These are phyloP conservation scores for Reticulitermes speratus DNA, from an alignment of 1,140 invertebrate species.

Conservation along the genomic window DNA sequence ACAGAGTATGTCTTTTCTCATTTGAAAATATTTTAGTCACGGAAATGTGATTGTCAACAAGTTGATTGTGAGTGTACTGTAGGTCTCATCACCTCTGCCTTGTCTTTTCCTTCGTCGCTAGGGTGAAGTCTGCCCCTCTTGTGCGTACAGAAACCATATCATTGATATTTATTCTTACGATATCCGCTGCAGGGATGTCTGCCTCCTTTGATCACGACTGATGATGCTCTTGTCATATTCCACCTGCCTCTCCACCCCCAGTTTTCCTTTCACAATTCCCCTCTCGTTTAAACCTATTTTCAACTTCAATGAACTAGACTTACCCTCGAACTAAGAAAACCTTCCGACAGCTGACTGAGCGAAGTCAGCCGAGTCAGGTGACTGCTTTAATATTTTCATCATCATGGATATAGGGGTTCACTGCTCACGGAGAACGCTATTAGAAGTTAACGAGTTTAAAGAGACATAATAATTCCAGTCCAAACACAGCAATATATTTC, in stretches of 20 bases:
- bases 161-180: neutral
- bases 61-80: neutral
- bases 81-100: neutral
- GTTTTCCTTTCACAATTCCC: neutral
- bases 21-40: too few species aligned
- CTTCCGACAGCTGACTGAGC: too few species aligned
- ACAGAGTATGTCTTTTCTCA: too few species aligned
- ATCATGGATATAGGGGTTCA: too few species aligned
- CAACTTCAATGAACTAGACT: neutral
- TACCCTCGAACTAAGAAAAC: neutral
- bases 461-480: too few species aligned
- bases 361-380: too few species aligned
- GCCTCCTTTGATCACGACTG: neutral
- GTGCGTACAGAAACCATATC: neutral
- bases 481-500: too few species aligned
- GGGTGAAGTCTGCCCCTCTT: neutral
- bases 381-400: too few species aligned
- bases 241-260: neutral
- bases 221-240: neutral
- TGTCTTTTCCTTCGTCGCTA: neutral
- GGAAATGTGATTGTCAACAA: neutral
- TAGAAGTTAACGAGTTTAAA: too few species aligned
- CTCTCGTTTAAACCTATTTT: neutral
- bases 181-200: too few species aligned
- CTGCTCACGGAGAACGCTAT: too few species aligned